These are phyloP conservation scores for Cecropterus lyciades DNA, from an alignment of 1,140 invertebrate species.

Conservation along the genomic window DNA sequence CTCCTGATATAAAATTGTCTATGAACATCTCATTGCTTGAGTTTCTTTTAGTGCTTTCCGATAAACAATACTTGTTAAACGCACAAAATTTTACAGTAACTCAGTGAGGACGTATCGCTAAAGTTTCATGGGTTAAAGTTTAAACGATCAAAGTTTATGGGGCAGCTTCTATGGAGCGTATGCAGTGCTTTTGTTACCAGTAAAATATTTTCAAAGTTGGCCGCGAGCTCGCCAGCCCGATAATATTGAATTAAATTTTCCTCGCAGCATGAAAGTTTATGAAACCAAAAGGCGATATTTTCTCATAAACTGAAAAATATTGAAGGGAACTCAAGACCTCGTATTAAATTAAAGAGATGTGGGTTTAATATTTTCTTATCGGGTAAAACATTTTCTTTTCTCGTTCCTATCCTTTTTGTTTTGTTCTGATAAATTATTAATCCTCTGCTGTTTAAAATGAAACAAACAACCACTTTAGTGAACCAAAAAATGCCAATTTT, in stretches of 20 bases:
- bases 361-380: background rate
- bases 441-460: background rate
- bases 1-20: too few relatives aligned
- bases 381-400: background rate
- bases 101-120: too few relatives aligned
- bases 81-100: too few relatives aligned
- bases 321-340: background rate
- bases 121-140: constrained; percentile 13
- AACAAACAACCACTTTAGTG: background rate
- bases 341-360: background rate
- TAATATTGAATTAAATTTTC: constrained; percentile 25
- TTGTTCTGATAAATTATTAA: background rate
- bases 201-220: constrained; percentile 20
- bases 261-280: constrained; percentile 2
- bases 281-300: constrained; percentile 13
- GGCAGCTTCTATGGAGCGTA: constrained; percentile 23
- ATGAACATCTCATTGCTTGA: too few relatives aligned
- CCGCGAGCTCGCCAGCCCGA: constrained; percentile 13
- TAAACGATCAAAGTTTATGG: constrained; percentile 23
- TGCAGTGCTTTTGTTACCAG: constrained; percentile 22
- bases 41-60: too few relatives aligned
- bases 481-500: background rate
- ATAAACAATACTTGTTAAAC: too few relatives aligned
- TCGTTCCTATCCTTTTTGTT: background rate
- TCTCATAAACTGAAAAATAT: constrained; percentile 4